Evolutionary conservation across 2,888 invertebrate genomes (phyloP), one percentile per base, ranked within the genome.

Genomic region (Oscheius sp.): DNA sequence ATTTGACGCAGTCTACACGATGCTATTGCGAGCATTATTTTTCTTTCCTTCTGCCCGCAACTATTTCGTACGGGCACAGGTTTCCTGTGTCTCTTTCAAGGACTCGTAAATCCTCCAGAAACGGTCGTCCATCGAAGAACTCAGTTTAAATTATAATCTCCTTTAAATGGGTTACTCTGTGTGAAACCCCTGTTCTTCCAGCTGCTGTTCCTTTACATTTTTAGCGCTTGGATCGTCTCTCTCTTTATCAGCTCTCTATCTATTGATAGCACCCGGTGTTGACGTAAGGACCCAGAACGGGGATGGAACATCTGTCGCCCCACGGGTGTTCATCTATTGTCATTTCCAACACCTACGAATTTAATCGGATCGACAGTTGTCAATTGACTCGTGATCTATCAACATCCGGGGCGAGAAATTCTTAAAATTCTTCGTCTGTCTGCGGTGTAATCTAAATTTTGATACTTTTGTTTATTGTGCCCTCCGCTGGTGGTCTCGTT

Each of bases 351-450:
- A 5, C 49, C 16, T 18, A 2, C 18, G 5, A 18, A 7, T 18
- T 49, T 49, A 49, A 49, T 49, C 21, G 6, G 49, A 23, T 16
- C 2, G 27, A 21, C 61, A 61, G 43, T 43, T 61, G 61, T 61
- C 43, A 61, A 61, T 61, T 61, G 61, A 61, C 61, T 45, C 61
- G 61, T 61, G 61, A 61, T 61, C 61, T 61, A 55, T 55, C 25
- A 21, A 21, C 49, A n/a, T 18, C 49, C n/a, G 61, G 61, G 61
- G 1, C 43, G 43, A 18, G 43, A 21, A 21, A 43, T 61, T 45
- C 61, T 1, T 43, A n/a, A 25, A 61, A 58, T 58, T 35, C 35
- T 58, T 43, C 43, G 43, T 58, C 29, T 58, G 55, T 49, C 49
- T 49, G 35, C 5, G 35, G 35, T 35, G 35, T 35, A 35, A 35